Percentiles rank a stretch among this genome's conserved stretches.
These are phyloP conservation scores for Julus scandinavius DNA, from an alignment of 2,888 invertebrate genomes.

Conservation along the genomic window DNA sequence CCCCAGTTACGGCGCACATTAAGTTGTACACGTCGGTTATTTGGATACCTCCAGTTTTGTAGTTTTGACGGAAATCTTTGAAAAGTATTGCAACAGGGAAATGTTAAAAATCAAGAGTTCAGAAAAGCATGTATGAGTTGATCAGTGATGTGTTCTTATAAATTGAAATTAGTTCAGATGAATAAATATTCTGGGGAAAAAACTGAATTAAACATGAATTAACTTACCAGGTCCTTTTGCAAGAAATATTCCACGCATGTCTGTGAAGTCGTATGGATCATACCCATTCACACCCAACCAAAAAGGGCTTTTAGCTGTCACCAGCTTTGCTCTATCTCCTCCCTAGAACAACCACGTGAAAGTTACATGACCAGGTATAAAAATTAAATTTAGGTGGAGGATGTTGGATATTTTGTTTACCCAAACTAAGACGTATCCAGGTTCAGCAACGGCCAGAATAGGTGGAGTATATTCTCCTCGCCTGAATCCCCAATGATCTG, in stretches of 20 bases:
- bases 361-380: neutral
- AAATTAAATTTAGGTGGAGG: too few relatives aligned
- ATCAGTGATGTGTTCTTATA: too few relatives aligned
- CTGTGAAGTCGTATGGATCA: conserved; percentile 53
- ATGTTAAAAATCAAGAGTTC: too few relatives aligned
- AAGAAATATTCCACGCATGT: conserved; percentile 55
- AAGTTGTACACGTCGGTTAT: conserved; percentile 56
- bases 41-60: conserved; percentile 54
- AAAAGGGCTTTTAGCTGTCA: conserved; percentile 55
- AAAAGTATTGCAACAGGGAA: conserved; percentile 18
- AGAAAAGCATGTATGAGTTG: too few relatives aligned
- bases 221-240: conserved; percentile 55
- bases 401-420: conserved; percentile 39
- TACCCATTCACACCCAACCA: conserved; percentile 55
- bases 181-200: neutral
- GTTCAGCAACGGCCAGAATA: conserved; percentile 55
- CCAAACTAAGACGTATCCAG: conserved; percentile 55
- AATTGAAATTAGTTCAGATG: neutral
- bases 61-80: conserved; percentile 55
- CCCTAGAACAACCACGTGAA: conserved; percentile 45
- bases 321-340: conserved; percentile 55
- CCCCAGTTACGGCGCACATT: conserved; percentile 56
- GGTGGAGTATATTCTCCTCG: conserved; percentile 50
- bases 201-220: conserved; percentile 1
- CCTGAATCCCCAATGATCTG: conserved; percentile 54